Conservation (phyloP, 2,797 vertebrate genomes). For the Oreortyx pictus region DNA sequence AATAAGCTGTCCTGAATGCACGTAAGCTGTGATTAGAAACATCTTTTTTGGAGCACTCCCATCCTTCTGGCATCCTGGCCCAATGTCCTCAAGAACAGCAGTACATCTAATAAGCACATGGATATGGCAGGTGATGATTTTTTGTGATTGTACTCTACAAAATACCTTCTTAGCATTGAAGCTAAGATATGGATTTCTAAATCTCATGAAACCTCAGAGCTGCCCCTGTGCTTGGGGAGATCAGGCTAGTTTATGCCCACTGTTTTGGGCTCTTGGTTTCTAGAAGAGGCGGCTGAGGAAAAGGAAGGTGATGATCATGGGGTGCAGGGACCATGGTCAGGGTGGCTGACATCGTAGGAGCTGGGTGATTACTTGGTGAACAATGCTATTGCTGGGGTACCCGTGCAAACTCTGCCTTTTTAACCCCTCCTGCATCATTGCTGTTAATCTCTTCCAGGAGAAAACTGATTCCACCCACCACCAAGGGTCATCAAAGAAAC, state of each 20-base stretch:
- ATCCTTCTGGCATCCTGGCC: neutral
- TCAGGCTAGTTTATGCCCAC: neutral
- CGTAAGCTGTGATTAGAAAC: neutral
- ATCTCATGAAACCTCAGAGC: neutral
- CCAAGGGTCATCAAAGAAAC: neutral
- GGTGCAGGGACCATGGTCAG: neutral
- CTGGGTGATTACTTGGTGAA: neutral
- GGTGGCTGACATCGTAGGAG: neutral
- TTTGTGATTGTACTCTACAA: neutral
- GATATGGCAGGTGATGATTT: neutral
- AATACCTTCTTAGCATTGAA: neutral
- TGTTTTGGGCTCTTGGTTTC: neutral
- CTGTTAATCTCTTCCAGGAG: conserved; percentile 8
- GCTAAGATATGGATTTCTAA: neutral
- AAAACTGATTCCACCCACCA: neutral
- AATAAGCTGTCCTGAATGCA: neutral
- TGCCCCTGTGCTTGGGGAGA: neutral
- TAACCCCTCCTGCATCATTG: neutral
- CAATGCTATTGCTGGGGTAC: neutral
- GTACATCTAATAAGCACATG: rapidly evolving
- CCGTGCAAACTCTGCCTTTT: neutral
- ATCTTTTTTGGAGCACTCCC: neutral
- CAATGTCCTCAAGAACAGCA: rapidly evolving
- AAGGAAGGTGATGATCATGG: rapidly evolving
- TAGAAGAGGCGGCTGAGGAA: neutral